Conservation (phyloP, 1,140 invertebrate genomes). For the Stegodyphus dumicola region DNA sequence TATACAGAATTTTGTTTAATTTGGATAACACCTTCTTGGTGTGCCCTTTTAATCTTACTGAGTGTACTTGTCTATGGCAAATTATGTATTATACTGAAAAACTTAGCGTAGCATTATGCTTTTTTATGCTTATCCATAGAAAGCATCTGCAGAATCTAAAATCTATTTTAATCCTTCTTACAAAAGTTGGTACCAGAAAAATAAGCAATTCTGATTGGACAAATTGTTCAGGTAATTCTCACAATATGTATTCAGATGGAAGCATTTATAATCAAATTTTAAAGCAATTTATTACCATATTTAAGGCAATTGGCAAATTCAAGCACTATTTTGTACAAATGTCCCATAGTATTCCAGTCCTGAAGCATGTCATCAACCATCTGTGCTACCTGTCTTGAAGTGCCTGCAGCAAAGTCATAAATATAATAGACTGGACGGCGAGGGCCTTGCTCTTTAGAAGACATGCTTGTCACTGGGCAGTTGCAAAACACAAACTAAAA, state of each 20-base stretch:
- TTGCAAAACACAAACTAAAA: constrained; percentile 84
- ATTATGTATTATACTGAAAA: too few relatives aligned
- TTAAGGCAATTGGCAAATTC: constrained; percentile 77
- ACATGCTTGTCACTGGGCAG: constrained; percentile 78
- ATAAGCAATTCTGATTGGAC: not conserved
- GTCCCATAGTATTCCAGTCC: constrained; percentile 91
- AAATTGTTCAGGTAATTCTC: not conserved
- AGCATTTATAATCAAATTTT: too few relatives aligned
- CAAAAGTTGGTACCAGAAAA: not conserved
- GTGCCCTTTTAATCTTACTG: too few relatives aligned
- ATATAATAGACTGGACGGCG: constrained; percentile 87
- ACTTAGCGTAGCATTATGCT: too few relatives aligned
- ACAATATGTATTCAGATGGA: too few relatives aligned
- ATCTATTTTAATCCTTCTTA: not conserved
- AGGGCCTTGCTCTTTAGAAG: constrained; percentile 78
- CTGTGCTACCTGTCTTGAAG: constrained; percentile 71
- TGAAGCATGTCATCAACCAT: constrained; percentile 86
- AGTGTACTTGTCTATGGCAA: too few relatives aligned
- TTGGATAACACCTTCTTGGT: too few relatives aligned
- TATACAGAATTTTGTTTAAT: too few relatives aligned
- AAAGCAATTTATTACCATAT: constrained; percentile 66
- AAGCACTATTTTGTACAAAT: constrained; percentile 85
- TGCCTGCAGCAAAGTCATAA: constrained; percentile 83
- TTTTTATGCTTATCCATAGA: too few relatives aligned
- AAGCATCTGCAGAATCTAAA: not conserved